Evolutionary conservation across 2,113 vertebrate species (phyloP).

Genomic region (Colius striatus): DNA sequence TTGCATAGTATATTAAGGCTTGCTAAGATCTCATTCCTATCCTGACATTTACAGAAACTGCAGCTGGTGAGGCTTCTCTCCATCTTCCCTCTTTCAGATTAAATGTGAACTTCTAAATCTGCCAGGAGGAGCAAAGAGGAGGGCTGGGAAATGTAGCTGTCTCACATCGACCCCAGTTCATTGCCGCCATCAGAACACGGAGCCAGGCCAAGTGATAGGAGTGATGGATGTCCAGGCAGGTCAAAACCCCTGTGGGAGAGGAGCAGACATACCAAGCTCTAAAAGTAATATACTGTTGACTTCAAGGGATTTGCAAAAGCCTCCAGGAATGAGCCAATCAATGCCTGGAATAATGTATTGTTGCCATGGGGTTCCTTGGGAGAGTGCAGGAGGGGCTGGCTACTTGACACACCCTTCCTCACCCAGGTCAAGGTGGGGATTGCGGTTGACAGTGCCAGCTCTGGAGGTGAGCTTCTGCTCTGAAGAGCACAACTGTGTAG

Average conservation of each 20-base stretch:
- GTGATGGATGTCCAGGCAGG: background rate
- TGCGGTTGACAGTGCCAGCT: background rate
- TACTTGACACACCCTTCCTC: background rate
- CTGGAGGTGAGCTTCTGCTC: background rate
- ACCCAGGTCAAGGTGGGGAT: background rate
- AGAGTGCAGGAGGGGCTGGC: background rate
- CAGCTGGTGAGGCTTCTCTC: slow-evolving; percentile 1
- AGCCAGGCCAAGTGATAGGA: background rate
- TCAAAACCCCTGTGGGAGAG: background rate
- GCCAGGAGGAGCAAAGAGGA: background rate
- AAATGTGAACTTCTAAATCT: slow-evolving; percentile 35
- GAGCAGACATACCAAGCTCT: background rate
- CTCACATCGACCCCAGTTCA: accelerated
- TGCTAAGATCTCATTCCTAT: slow-evolving; percentile 37
- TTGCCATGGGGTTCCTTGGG: background rate
- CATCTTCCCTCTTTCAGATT: slow-evolving; percentile 35
- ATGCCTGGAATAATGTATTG: background rate
- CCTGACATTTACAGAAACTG: slow-evolving; percentile 55
- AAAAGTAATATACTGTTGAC: background rate
- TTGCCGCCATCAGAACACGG: background rate
- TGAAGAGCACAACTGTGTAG: background rate
- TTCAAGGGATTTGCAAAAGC: slow-evolving; percentile 1
- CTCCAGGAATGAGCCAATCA: background rate
- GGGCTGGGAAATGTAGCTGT: background rate
- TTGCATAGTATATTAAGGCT: slow-evolving; percentile 55